Base-by-base conservation (phyloP, 2,797 vertebrate species). In the Chiroxiphia lanceolata region DNA sequence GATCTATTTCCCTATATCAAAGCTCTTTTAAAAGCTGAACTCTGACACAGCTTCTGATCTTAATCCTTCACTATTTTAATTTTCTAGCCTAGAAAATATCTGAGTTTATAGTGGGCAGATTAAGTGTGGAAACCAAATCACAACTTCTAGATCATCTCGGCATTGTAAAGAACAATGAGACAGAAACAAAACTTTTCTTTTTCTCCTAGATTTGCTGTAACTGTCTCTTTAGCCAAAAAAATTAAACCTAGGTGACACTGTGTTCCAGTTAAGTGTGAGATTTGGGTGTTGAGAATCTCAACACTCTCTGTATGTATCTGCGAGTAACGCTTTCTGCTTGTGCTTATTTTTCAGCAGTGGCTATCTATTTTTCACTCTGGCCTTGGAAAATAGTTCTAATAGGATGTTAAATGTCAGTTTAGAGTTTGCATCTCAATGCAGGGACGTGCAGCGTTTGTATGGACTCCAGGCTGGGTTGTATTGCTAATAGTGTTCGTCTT, bases 171-270 rank as follows among this genome's bases (percentile, higher is more conserved):
- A 94, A 33, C 57, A 42, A 1, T 11, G 67, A 69, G 56, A 47
- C 83, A 83, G 65, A 81, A 91, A n/a, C 14, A 59, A 38, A 72
- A 48, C 69, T 87, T 83, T 53, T n/a, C 3, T 94, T 80, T 89
- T 34, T 29, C 22, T 56, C 6, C 15, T 67, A 11, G 34, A 22
- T 77, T 83, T 61, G 8, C 51, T 87, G 80, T 67, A 45, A 14
- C 60, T 53, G 16, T 70, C 23, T 67, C 23, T 72, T 76, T 23
- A 57, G 26, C 23, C 10, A 34, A 34, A 60, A 53, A 45, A 20
- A 34, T 45, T 31, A 85, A 84, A 76, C 23, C 20, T 44, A 26
- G 15, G 20, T 56, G 27, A 27, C 57, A 42, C 3, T n/a, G 16
- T 51, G 6, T 22, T 83, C 25, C 38, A 31, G 11, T 80, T 22